Evolutionary conservation across 2,888 invertebrate species (phyloP), one percentile per base, ranked within the genome.

Genomic region (Bellardia pandia): DNA sequence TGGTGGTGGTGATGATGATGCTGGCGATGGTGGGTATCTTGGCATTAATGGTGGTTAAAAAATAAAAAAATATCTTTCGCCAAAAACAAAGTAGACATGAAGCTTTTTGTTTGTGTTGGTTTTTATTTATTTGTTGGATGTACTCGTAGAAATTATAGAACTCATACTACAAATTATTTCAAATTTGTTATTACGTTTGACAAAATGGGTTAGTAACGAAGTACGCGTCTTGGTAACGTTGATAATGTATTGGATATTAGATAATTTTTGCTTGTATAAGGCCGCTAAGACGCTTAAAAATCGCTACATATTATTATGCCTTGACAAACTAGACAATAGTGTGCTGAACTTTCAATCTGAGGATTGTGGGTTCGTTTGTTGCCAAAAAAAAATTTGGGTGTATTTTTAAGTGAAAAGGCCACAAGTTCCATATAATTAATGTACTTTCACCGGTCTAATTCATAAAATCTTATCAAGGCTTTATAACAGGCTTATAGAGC

Each of bases 191-290:
- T 86, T 75, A 66, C 56, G 60, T 86, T 86, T 80, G 75, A 76
- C 79, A 84, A 88, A 89, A 89, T 88, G 80, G 88, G 88, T 89
- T 89, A 89, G 88, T 84, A 87, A 78, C 88, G 77, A 88, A 56
- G 78, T 76, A 79, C 56, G 66, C 58, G 79, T 71, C 69, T 66
- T 86, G 82, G 68, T 81, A 51, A 60, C 66, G 53, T 69, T 85
- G 76, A 37, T 56, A 69, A 74, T 51, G 58, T 3, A 30, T 76
- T 51, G 4, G 40, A 37, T 45, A 3, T 64, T 64, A 7, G 68
- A 8, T 40, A 58, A n/a, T 60, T 7, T 37, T 30, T 58, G 7
- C n/a, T 11, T 48, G 33, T 3, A 9, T 37, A 30, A 53, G 60
- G 11, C 60, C 16, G 3, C 33, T 37, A 14, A 69, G 33, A 7